Base-by-base conservation (phyloP, 2,113 vertebrate species). In the Onychostruthus taczanowskii region DNA sequence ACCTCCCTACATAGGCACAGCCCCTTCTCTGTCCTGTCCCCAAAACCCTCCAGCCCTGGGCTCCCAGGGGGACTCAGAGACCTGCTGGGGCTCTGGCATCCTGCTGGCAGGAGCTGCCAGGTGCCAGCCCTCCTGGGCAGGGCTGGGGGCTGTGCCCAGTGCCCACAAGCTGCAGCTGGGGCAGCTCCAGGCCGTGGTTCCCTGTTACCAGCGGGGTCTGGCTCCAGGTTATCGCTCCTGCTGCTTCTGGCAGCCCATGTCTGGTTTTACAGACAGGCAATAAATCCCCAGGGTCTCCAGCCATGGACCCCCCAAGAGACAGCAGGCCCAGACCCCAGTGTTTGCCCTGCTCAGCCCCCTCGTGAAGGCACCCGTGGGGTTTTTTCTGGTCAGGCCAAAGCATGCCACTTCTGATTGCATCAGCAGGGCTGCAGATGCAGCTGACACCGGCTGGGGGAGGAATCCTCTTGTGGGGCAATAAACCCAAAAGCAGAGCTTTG, bases 1-100 rank as follows among this genome's bases (percentile, higher is more conserved):
- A 39, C 67, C 87, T 58, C 18, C 2, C 6, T 91, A 30, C 77
- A 87, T 78, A 87, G 82, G 80, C 92, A 96, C 53, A 58, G 66
- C 52, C 61, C 63, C 24, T 49, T 37, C 56, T 28, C 61, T 8
- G 64, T 28, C 33, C 53, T 58, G 18, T 26, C 61, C 37, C 67
- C 33, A 23, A 33, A 72, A 4, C 24, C 7, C 55, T n/a, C 37
- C 4, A 35, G 46, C 6, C 33, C 70, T 23, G 50, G 22, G 43
- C 58, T 43, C 44, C 56, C 0, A 0, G 1, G 1, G 35, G 37
- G 67, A 13, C 76, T 18, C 74, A 37, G 59, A 41, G 68, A 33
- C 15, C 23, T 59, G 4, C 63, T 31, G 0, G 6, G 55, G 50
- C 63, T 52, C 70, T 44, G 70, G 10, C 79, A 82, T 6, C 16